phyloP scores from a whole-genome alignment of 2,797 vertebrate genomes.

The Macropus fuliginosus region DNA sequence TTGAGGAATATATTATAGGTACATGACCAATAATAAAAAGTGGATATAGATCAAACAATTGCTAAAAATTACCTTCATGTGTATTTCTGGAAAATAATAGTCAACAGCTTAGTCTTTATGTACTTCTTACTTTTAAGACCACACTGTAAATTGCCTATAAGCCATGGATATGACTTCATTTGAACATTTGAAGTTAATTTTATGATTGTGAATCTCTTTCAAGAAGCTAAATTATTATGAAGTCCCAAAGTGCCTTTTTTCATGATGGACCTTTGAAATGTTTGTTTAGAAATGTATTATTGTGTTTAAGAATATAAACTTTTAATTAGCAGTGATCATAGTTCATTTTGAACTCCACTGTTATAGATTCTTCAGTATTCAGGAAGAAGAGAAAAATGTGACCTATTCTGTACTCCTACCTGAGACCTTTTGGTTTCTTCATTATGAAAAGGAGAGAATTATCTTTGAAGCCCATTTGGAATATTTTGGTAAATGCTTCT shows the following conservation, averaged over 20 bases:
- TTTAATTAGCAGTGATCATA: constrained; percentile 67
- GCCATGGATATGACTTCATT: constrained; percentile 72
- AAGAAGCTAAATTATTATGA: constrained; percentile 65
- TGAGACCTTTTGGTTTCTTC: constrained; percentile 62
- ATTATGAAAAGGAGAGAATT: constrained; percentile 67
- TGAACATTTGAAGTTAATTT: constrained; percentile 78
- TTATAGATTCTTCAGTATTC: constrained; percentile 65
- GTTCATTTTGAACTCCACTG: constrained; percentile 59
- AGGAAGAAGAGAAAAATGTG: constrained; percentile 68
- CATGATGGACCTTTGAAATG: constrained; percentile 50
- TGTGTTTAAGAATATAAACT: constrained; percentile 51
- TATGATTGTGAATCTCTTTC: constrained; percentile 65
- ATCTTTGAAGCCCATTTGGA: constrained; percentile 65
- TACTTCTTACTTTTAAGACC: constrained; percentile 66
- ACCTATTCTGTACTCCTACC: constrained; percentile 65
- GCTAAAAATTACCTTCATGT: constrained; percentile 60
- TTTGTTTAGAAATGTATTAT: constrained; percentile 34
- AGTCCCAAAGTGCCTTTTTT: constrained; percentile 55
- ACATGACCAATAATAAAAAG: constrained; percentile 47
- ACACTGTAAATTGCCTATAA: constrained; percentile 69
- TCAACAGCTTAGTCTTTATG: constrained; percentile 75
- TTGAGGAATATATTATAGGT: constrained; percentile 20
- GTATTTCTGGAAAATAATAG: constrained; percentile 69
- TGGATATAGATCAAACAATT: constrained; percentile 52
- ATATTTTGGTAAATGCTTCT: constrained; percentile 74